Conservation (phyloP, 1,140 invertebrate species). For the Drosophila pandora region DNA sequence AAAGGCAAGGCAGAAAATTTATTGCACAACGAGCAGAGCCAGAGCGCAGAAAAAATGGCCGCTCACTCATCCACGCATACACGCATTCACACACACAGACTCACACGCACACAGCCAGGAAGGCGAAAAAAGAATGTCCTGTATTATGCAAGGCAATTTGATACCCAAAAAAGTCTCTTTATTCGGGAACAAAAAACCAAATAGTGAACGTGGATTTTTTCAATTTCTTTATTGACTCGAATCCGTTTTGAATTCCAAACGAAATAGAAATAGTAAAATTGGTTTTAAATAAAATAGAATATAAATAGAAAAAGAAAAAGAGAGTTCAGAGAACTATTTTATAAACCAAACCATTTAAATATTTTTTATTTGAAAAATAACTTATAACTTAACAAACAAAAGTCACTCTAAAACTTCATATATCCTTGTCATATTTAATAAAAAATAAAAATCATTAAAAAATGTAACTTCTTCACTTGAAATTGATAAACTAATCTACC, state of each 20-base stretch:
- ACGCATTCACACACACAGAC: constrained; percentile 7
- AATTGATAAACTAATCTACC: constrained; percentile 9
- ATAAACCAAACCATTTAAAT: too few relatives aligned
- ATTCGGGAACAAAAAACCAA: background rate
- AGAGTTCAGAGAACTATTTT: too few relatives aligned
- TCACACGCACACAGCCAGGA: too few relatives aligned
- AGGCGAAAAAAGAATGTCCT: constrained; percentile 2
- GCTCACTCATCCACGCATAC: constrained; percentile 31
- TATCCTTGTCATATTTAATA: too few relatives aligned
- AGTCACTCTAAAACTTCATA: too few relatives aligned
- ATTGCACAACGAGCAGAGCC: constrained; percentile 58
- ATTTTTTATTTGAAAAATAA: too few relatives aligned
- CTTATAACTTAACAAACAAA: too few relatives aligned
- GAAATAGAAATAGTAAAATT: background rate
- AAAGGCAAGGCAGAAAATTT: constrained; percentile 79
- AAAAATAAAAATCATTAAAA: background rate
- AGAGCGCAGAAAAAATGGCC: constrained; percentile 64
- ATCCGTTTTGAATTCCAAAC: background rate
- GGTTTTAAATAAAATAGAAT: too few relatives aligned
- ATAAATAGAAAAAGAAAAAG: too few relatives aligned
- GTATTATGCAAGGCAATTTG: constrained; percentile 25
- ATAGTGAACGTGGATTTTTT: background rate
- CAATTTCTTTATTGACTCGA: background rate
- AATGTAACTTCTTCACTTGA: background rate
- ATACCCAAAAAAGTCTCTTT: constrained; percentile 22